Evolutionary conservation across 2,797 vertebrate genomes (phyloP).

Genomic region (Sebastes steindachneri): DNA sequence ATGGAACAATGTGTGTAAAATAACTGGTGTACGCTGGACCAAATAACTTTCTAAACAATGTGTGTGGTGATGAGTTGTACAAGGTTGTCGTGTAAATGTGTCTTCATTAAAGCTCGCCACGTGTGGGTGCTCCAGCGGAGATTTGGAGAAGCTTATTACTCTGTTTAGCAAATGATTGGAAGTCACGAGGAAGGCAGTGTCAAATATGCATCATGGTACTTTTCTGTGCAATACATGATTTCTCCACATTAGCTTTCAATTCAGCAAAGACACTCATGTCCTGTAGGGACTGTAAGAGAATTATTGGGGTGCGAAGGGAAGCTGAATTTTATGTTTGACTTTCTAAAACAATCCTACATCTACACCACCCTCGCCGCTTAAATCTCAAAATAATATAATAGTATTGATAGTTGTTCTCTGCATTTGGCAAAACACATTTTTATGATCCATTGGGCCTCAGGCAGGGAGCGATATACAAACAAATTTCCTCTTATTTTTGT

Average conservation of each 20-base stretch:
- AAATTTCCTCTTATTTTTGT: too few species aligned
- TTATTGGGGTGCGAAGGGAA: background rate
- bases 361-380: background rate
- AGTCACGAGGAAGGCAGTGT: background rate
- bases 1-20: constrained; percentile 49
- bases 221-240: background rate
- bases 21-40: constrained; percentile 63
- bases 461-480: too few species aligned
- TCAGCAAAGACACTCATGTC: background rate
- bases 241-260: background rate
- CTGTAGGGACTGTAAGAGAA: background rate
- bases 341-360: too few species aligned
- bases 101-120: constrained; percentile 56
- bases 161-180: background rate
- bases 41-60: constrained; percentile 60
- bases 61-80: constrained; percentile 55
- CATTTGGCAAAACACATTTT: background rate
- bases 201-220: background rate
- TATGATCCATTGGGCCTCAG: background rate
- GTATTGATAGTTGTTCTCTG: background rate
- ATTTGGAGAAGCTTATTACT: constrained; percentile 13
- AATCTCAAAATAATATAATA: background rate
- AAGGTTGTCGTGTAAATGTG: constrained; percentile 55
- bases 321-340: background rate
- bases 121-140: constrained; percentile 1